phyloP scores from a whole-genome alignment of 2,797 vertebrate species.

The Leptatherina wallacei region DNA sequence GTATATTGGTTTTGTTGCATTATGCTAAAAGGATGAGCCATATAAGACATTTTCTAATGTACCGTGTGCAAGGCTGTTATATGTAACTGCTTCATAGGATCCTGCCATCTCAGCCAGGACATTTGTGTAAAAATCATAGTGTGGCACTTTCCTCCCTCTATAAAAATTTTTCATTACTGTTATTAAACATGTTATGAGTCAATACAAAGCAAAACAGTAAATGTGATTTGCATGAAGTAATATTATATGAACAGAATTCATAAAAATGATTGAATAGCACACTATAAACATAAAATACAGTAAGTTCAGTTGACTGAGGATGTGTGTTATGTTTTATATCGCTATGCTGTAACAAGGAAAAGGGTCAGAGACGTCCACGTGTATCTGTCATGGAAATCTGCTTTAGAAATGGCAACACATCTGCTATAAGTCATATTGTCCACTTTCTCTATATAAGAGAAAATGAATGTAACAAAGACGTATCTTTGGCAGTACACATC shows the following conservation, averaged over 20 bases:
- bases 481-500: slow-evolving; percentile 51
- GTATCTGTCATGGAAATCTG: slow-evolving; percentile 38
- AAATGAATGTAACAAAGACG: slow-evolving; percentile 29
- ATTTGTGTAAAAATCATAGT: slow-evolving; percentile 1
- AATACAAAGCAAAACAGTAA: background rate
- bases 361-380: slow-evolving; percentile 6
- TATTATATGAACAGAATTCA: slow-evolving; percentile 1
- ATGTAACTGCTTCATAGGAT: background rate
- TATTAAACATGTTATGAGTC: slow-evolving; percentile 10
- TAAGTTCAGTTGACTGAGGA: background rate
- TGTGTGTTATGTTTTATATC: slow-evolving; percentile 8
- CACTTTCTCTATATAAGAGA: slow-evolving; percentile 25
- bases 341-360: slow-evolving; percentile 6
- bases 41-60: background rate
- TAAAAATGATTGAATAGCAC: slow-evolving; percentile 1
- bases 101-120: background rate
- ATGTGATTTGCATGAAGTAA: slow-evolving; percentile 11
- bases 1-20: slow-evolving; percentile 2
- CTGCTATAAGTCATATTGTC: slow-evolving; percentile 33
- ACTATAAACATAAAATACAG: background rate
- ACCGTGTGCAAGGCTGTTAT: background rate
- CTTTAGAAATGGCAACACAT: slow-evolving; percentile 39
- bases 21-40: slow-evolving; percentile 7
- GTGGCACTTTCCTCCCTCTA: background rate
- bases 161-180: background rate